phyloP scores from a whole-genome alignment of 2,888 invertebrate genomes.

The Yponomeuta cagnagella region DNA sequence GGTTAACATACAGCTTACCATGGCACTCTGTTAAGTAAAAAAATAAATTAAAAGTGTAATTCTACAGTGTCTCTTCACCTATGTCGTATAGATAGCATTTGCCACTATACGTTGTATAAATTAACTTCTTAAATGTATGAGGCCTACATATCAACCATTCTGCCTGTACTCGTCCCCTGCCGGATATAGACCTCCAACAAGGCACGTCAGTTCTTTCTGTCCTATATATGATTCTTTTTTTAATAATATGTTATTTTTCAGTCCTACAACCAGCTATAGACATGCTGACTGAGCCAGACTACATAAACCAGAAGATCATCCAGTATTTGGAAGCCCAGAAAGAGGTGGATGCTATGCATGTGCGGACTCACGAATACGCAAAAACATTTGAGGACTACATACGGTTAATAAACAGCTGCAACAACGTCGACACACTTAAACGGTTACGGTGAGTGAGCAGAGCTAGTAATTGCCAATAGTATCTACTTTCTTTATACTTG shows the following conservation, averaged over 20 bases:
- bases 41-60: too few species aligned
- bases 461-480: constrained; percentile 23
- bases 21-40: too few species aligned
- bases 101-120: too few species aligned
- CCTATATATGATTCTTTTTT: not conserved
- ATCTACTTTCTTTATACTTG: not conserved
- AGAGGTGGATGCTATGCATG: constrained; percentile 84
- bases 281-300: constrained; percentile 91
- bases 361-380: constrained; percentile 89
- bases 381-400: constrained; percentile 93
- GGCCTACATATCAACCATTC: too few species aligned
- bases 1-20: too few species aligned
- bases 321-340: constrained; percentile 89
- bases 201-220: too few species aligned
- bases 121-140: too few species aligned
- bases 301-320: constrained; percentile 91
- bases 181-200: too few species aligned
- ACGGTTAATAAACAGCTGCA: constrained; percentile 86
- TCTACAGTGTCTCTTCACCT: too few species aligned
- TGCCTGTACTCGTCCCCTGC: too few species aligned
- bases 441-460: constrained; percentile 79
- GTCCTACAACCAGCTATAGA: constrained; percentile 90
- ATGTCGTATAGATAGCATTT: too few species aligned
- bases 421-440: constrained; percentile 88
- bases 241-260: constrained; percentile 43